Conservation (phyloP, 2,113 vertebrate genomes). For the Puntigrus tetrazona region DNA sequence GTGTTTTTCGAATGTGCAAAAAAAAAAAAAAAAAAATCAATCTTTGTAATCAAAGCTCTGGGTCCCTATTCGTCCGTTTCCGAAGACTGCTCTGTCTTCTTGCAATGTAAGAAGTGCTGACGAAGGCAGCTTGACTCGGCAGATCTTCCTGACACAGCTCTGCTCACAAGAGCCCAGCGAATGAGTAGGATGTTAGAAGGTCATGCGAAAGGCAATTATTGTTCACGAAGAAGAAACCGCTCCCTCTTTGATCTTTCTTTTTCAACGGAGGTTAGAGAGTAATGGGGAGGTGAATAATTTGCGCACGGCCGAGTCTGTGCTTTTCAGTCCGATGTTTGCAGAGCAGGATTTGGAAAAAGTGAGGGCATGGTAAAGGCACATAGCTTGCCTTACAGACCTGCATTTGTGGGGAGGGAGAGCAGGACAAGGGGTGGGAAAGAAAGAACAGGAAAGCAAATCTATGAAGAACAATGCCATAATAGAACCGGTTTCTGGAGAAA, state of each 20-base stretch:
- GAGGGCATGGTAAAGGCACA: conserved; percentile 57
- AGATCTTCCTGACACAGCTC: conserved; percentile 37
- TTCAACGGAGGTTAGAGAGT: neutral
- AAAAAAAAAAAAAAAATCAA: too few relatives aligned
- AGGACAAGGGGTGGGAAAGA: conserved; percentile 52
- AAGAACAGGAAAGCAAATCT: conserved; percentile 63
- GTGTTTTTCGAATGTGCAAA: too few relatives aligned
- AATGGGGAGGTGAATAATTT: conserved; percentile 9
- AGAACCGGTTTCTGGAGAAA: conserved; percentile 44
- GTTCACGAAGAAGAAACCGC: conserved; percentile 43
- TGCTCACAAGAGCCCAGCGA: conserved; percentile 26
- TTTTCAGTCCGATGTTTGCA: conserved; percentile 57
- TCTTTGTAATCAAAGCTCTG: conserved; percentile 15
- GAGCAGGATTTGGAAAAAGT: conserved; percentile 69
- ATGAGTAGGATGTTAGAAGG: conserved; percentile 56
- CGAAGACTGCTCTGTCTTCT: conserved; percentile 19
- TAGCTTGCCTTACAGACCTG: conserved; percentile 34
- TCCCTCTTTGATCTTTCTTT: neutral
- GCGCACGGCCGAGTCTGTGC: neutral
- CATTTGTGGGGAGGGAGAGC: conserved; percentile 53
- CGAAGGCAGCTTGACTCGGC: neutral
- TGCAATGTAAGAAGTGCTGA: conserved; percentile 43
- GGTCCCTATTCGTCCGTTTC: neutral
- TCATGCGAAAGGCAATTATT: conserved; percentile 59
- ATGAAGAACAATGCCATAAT: conserved; percentile 72